These are phyloP conservation scores for Eclectus roratus DNA, from an alignment of 2,113 vertebrate species.

Conservation along the genomic window DNA sequence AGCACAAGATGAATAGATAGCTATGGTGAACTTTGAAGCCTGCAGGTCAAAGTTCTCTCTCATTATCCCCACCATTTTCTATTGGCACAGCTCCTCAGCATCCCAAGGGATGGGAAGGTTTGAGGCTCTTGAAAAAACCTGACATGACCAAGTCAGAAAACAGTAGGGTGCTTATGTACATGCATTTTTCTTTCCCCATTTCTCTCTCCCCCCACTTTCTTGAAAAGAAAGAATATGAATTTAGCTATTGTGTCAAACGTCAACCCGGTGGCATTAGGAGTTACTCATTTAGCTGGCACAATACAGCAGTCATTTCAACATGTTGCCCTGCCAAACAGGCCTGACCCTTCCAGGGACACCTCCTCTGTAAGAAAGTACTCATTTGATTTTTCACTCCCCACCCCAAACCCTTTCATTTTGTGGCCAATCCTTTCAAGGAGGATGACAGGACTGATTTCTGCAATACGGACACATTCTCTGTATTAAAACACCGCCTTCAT, in stretches of 20 bases:
- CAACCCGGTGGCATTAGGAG: conserved; percentile 7
- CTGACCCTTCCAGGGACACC: neutral
- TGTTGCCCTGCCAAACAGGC: neutral
- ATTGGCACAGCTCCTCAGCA: conserved; percentile 45
- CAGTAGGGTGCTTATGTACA: conserved; percentile 62
- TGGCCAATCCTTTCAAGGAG: neutral
- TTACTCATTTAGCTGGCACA: conserved; percentile 19
- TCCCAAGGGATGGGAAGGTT: conserved; percentile 17
- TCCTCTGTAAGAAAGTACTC: neutral
- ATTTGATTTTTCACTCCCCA: neutral
- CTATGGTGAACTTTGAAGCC: conserved; percentile 51
- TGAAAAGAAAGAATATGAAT: conserved; percentile 19
- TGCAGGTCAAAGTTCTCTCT: conserved; percentile 67
- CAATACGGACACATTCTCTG: fast-evolving
- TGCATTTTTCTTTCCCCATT: neutral
- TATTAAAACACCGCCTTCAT: fast-evolving
- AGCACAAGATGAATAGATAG: conserved; percentile 70
- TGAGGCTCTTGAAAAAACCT: conserved; percentile 28
- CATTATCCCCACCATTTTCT: conserved; percentile 72
- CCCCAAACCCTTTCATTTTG: conserved; percentile 8
- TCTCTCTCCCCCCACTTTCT: conserved; percentile 8
- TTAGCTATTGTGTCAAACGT: conserved; percentile 27
- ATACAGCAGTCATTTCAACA: neutral
- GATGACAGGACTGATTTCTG: neutral
- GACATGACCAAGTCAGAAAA: conserved; percentile 33